phyloP scores from a whole-genome alignment of 1,140 invertebrate species.

The Sesamia nonagrioides region DNA sequence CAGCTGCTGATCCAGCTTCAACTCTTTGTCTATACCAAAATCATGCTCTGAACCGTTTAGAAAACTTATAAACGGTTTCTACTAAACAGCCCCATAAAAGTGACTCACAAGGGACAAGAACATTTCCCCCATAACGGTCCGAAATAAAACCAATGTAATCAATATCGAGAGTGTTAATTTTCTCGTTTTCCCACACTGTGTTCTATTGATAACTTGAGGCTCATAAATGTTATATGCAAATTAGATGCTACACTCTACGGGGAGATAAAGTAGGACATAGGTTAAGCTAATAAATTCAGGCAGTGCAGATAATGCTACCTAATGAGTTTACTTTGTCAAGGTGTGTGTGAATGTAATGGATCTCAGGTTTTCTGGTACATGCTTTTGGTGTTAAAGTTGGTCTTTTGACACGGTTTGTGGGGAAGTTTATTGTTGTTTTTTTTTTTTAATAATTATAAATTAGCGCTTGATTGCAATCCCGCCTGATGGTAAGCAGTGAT shows the following conservation, averaged over 20 bases:
- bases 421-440: background rate
- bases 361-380: slow-evolving; percentile 19
- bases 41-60: no score
- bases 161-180: slow-evolving; percentile 28
- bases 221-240: slow-evolving; percentile 44
- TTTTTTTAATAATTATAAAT: no score
- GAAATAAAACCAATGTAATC: background rate
- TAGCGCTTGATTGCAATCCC: no score
- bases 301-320: slow-evolving; percentile 11
- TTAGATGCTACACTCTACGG: slow-evolving; percentile 24
- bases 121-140: background rate
- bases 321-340: slow-evolving; percentile 35
- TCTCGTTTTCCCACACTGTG: slow-evolving; percentile 40
- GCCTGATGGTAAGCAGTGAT: no score
- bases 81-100: background rate
- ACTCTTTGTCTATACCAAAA: no score
- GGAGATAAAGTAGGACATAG: slow-evolving; percentile 41
- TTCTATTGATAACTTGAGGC: slow-evolving; percentile 14
- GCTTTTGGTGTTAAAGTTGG: background rate
- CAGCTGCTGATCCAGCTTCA: no score
- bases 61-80: no score
- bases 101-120: background rate
- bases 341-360: slow-evolving; percentile 30
- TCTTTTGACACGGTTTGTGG: background rate
- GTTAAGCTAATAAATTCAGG: slow-evolving; percentile 40